Conservation (phyloP, 2,113 vertebrate species). For the Carassius carassius region DNA sequence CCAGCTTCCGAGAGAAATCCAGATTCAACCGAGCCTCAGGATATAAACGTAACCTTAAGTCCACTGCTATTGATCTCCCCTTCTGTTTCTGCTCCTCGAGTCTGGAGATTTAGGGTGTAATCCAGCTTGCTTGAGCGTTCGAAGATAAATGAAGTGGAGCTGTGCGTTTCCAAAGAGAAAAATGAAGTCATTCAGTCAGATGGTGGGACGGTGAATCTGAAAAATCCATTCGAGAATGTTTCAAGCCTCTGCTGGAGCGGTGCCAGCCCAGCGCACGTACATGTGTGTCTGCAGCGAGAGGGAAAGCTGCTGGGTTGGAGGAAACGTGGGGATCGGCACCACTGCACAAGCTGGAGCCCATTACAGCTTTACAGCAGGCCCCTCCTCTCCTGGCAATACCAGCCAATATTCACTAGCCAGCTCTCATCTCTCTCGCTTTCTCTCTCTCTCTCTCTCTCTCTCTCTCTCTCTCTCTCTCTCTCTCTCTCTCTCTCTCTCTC, state of each 20-base stretch:
- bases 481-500: conserved; percentile 4
- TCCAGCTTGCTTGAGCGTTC: conserved; percentile 47
- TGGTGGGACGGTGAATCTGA: conserved; percentile 25
- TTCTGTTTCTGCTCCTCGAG: conserved; percentile 25
- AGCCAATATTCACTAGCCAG: conserved; percentile 56
- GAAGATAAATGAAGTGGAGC: conserved; percentile 25
- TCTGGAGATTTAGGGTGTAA: conserved; percentile 39
- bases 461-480: conserved; percentile 22
- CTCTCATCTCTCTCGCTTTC: conserved; percentile 31
- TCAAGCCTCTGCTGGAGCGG: conserved; percentile 23
- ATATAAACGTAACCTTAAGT: neutral
- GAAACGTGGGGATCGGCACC: conserved; percentile 51
- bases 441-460: neutral
- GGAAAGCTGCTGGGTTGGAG: conserved; percentile 20
- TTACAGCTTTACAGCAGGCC: conserved; percentile 53
- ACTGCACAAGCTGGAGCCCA: conserved; percentile 50
- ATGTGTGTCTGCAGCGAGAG: conserved; percentile 33
- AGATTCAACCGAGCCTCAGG: neutral
- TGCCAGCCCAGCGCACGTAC: conserved; percentile 14
- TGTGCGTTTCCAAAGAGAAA: conserved; percentile 29
- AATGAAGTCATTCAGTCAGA: conserved; percentile 4
- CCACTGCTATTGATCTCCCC: conserved; percentile 36
- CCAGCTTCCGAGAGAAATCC: neutral
- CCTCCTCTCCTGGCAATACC: conserved; percentile 48
- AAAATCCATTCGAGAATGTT: conserved; percentile 37